Evolutionary conservation across 2,888 invertebrate species (phyloP), one percentile per base, ranked within the genome.

Genomic region (Drosophila leonis): DNA sequence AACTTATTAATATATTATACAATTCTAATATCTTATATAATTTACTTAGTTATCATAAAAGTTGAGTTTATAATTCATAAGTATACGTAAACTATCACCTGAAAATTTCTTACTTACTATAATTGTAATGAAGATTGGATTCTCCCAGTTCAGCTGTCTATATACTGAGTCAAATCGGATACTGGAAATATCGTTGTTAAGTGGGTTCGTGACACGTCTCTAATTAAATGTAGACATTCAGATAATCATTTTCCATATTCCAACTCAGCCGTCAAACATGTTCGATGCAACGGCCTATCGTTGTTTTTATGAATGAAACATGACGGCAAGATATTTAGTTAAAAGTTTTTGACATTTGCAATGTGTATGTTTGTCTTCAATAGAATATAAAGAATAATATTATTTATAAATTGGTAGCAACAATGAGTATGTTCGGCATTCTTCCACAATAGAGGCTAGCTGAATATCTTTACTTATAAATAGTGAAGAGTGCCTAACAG

Each of bases 231-330:
- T 29, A 12, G 15, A 12, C 44, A 46, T 49, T 46, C n/a, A 4
- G 6, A 20, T 42, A 44, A 41, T 52, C 0, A 24, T 44, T 12
- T 35, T 59, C 24, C n/a, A 20, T 49, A 49, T 39, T 54, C 27
- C n/a, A 24, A 27, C 54, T n/a, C 35, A 56, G 20, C 57, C 42
- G n/a, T 60, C 75, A 18, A 82, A 57, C 83, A 72, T 83, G 81
- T 72, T 81, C 18, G 82, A 78, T 29, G 24, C 61, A 52, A 70
- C 62, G 35, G 31, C 31, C 54, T 67, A 42, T 48, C 49, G 24
- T 49, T 52, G 44, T 63, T 65, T 77, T 88, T 74, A 88, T 88
- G 89, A 84, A 84, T 84, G 87, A 80, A 82, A 46, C 18, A 44
- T 54, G 60, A 27, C 41, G 24, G 41, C 44, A 42, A 57, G 18